Evolutionary conservation across 1,140 invertebrate genomes (phyloP), one percentile per base, ranked within the genome.

Genomic region (Leptopilina boulardi): DNA sequence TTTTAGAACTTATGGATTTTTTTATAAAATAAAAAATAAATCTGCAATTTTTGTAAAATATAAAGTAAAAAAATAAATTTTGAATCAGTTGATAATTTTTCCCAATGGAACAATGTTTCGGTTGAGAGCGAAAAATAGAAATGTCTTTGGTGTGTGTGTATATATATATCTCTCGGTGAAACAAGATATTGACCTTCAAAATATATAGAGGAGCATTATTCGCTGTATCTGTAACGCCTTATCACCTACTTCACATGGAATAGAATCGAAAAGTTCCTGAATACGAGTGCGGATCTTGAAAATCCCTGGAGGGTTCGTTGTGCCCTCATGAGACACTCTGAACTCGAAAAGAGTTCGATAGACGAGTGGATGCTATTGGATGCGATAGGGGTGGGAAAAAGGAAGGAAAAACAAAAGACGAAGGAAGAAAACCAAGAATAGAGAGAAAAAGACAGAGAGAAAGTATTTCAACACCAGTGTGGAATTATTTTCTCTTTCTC

Each of bases 261-360:
- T 83, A 80, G 82, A 84, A 82, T 82, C 82, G 82, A 80, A 82
- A 84, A 84, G 80, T 84, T 78, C 78, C 83, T 66, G 59, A 66
- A 66, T 66, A 30, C 13, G 59, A 66, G 59, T 66, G 23, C 78
- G 78, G 83, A 84, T 82, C 83, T 83, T 84, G 83, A 85, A 86
- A 85, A 84, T 82, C 80, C 80, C 82, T 80, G 56, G 79, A 79
- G 83, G 80, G 83, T 85, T 86, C 83, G 79, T 86, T 85, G 83
- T 84, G 84, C 83, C 80, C 80, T 78, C 80, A 76, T 77, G 74
- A 56, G 75, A 75, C 76, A 74, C 83, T 77, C 83, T 77, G 81
- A 84, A 74, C 84, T 83, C 83, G 72, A 82, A 38, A 38, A 78
- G 83, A 78, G 79, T 75, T 75, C 77, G 76, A 80, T 82, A 71